A percentile compares a stretch with the other conserved stretches of the same genome.
phyloP scores from a whole-genome alignment of 2,888 invertebrate genomes.

The Aphidius colemani region DNA sequence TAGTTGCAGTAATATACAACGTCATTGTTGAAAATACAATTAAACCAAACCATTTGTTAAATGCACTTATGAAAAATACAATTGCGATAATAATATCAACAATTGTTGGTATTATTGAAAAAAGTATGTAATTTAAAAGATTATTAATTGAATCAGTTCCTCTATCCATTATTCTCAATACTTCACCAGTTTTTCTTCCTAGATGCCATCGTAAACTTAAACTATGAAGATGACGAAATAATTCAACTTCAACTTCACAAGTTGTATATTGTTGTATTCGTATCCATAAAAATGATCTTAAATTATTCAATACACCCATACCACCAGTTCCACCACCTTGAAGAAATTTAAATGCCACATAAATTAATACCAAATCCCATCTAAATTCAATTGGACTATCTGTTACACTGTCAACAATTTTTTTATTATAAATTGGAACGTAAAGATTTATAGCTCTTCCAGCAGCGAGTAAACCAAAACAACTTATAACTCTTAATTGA shows the following conservation, averaged over 20 bases:
- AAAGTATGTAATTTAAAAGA: slow-evolving; percentile 87
- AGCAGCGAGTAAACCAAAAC: slow-evolving; percentile 74
- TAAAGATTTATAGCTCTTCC: slow-evolving; percentile 89
- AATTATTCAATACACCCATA: slow-evolving; percentile 91
- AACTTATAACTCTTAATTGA: slow-evolving; percentile 82
- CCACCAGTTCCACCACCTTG: slow-evolving; percentile 94
- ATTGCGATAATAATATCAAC: slow-evolving; percentile 91
- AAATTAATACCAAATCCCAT: slow-evolving; percentile 89
- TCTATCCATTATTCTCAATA: slow-evolving; percentile 93
- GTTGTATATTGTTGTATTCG: slow-evolving; percentile 95
- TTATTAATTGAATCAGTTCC: slow-evolving; percentile 97
- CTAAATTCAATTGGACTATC: slow-evolving; percentile 44
- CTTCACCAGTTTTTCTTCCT: slow-evolving; percentile 94
- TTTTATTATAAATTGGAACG: slow-evolving; percentile 91
- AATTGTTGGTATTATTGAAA: slow-evolving; percentile 91
- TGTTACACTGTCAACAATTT: slow-evolving; percentile 67
- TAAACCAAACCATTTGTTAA: slow-evolving; percentile 93
- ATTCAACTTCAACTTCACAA: slow-evolving; percentile 79
- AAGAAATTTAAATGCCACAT: slow-evolving; percentile 86
- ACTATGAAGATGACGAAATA: slow-evolving; percentile 77
- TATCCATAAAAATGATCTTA: slow-evolving; percentile 93
- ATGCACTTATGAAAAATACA: slow-evolving; percentile 82
- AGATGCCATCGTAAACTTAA: slow-evolving; percentile 95
- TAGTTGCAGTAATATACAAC: slow-evolving; percentile 86
- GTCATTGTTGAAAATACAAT: slow-evolving; percentile 94